Evolutionary conservation across 1,140 invertebrate genomes (phyloP).

Genomic region (Idris sp.): DNA sequence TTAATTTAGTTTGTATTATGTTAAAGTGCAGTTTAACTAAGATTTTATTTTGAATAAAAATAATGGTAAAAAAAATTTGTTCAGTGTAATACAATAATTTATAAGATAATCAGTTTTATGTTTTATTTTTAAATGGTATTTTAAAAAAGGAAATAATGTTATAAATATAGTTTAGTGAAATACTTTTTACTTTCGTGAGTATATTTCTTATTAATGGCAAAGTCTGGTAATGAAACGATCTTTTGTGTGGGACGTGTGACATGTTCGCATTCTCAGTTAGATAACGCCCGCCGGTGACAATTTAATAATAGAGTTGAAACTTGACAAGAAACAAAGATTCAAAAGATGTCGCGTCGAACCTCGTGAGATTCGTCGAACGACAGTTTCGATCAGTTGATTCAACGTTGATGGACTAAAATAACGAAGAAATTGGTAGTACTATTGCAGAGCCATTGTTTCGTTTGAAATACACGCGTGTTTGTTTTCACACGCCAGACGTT

Average conservation of each 20-base stretch:
- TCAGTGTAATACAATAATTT: too few relatives aligned
- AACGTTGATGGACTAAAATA: slow-evolving; percentile 47
- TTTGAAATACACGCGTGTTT: slow-evolving; percentile 52
- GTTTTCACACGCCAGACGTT: slow-evolving; percentile 42
- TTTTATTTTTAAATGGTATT: too few relatives aligned
- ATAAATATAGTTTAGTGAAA: too few relatives aligned
- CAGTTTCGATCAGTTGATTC: slow-evolving; percentile 56
- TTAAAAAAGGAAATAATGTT: too few relatives aligned
- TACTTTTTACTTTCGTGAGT: too few relatives aligned
- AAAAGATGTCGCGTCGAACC: slow-evolving; percentile 54
- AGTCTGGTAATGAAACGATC: slow-evolving; percentile 32
- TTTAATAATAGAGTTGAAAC: slow-evolving; percentile 60
- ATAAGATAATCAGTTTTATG: too few relatives aligned
- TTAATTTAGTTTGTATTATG: too few relatives aligned
- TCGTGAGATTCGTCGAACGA: slow-evolving; percentile 49
- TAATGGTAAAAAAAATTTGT: too few relatives aligned
- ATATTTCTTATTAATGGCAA: slow-evolving; percentile 13
- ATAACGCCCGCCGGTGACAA: slow-evolving; percentile 49
- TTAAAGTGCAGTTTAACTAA: too few relatives aligned
- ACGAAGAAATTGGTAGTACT: slow-evolving; percentile 43
- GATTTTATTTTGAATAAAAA: too few relatives aligned
- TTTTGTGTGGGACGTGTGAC: slow-evolving; percentile 32
- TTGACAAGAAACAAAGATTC: slow-evolving; percentile 60
- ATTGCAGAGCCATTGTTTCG: slow-evolving; percentile 32
- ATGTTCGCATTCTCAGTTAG: slow-evolving; percentile 50